Percentiles rank a stretch among this genome's conserved stretches.
phyloP scores from a whole-genome alignment of 2,797 vertebrate species.

The Coluber constrictor region DNA sequence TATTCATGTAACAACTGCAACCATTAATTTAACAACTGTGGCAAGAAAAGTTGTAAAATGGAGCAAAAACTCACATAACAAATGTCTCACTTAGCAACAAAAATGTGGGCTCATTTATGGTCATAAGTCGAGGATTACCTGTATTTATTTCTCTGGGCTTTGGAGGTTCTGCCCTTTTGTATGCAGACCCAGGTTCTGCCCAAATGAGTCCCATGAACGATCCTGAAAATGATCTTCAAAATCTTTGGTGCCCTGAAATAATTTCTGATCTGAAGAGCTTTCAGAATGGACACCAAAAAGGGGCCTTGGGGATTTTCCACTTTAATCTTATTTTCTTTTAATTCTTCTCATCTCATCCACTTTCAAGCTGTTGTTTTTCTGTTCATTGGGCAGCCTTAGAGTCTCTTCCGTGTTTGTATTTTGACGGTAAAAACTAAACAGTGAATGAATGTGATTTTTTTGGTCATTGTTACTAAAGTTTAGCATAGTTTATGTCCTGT shows the following conservation, averaged over 20 bases:
- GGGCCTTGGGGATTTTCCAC: neutral
- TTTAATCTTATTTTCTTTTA: neutral
- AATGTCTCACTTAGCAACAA: too few species aligned
- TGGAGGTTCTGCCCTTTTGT: too few species aligned
- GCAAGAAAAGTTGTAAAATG: too few species aligned
- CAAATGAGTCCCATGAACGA: neutral
- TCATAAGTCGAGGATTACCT: too few species aligned
- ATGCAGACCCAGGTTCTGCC: neutral
- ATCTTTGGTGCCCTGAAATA: neutral
- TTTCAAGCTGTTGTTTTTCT: neutral
- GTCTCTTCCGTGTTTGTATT: neutral
- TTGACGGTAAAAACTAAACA: neutral
- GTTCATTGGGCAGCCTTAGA: neutral
- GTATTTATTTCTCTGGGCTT: too few species aligned
- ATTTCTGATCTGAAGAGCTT: neutral
- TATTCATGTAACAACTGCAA: too few species aligned
- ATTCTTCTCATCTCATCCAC: neutral
- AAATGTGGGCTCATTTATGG: too few species aligned
- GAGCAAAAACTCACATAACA: too few species aligned
- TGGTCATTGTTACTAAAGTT: accelerated
- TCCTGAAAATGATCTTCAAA: neutral
- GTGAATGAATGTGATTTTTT: neutral
- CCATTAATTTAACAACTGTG: too few species aligned
- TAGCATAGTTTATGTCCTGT: neutral
- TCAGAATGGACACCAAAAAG: neutral